These are phyloP conservation scores for Buphagus erythrorhynchus DNA, from an alignment of 2,797 vertebrate species.

Conservation along the genomic window DNA sequence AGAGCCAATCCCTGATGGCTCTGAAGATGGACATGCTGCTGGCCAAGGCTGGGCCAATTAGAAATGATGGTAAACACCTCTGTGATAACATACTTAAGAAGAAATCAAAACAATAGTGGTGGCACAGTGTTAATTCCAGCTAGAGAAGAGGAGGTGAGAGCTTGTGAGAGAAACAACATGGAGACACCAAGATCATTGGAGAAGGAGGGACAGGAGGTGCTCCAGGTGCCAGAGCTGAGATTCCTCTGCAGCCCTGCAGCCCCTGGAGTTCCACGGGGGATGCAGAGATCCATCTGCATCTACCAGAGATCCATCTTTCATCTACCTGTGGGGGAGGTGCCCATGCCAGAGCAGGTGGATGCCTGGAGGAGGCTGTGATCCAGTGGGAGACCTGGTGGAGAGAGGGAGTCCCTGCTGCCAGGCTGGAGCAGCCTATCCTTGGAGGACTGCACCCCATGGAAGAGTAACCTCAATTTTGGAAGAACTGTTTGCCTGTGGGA, in stretches of 20 bases:
- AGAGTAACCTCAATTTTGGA: neutral
- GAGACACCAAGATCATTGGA: neutral
- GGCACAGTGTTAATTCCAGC: neutral
- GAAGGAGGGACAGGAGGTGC: neutral
- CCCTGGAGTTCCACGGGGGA: neutral
- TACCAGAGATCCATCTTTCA: no score
- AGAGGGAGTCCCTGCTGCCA: neutral
- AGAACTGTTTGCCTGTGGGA: neutral
- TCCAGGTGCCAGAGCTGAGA: neutral
- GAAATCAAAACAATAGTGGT: neutral
- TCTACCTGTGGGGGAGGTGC: accelerated
- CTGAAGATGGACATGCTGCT: neutral
- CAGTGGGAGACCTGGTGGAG: neutral
- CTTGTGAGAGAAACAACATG: neutral
- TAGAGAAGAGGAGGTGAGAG: neutral
- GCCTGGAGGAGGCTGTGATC: neutral
- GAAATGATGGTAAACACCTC: neutral
- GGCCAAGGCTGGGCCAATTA: neutral
- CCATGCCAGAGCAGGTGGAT: accelerated
- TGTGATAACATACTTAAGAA: neutral
- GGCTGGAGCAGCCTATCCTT: neutral
- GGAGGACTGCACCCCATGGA: neutral
- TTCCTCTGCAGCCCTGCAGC: neutral
- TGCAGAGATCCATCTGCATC: neutral
- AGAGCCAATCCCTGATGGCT: neutral